Evolutionary conservation across 2,888 invertebrate genomes (phyloP), one percentile per base, ranked within the genome.

Genomic region (Drosophila heteroneura): DNA sequence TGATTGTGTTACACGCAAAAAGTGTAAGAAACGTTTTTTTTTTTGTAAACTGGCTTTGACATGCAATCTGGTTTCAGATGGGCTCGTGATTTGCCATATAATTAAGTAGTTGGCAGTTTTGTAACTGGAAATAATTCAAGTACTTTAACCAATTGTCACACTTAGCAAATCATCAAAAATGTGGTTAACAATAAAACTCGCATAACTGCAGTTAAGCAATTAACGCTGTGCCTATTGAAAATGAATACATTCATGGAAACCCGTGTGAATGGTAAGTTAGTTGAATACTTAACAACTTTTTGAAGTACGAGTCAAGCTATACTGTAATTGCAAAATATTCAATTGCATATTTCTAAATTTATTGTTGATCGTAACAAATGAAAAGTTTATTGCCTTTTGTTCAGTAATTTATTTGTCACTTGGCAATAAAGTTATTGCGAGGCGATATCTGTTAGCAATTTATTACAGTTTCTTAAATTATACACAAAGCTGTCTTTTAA

Each of bases 101-200:
- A 75, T 81, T 73, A 75, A 57, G 28, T n/a, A 60, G 52, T 54
- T 82, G 77, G 47, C 76, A 70, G 62, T 85, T 82, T 80, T 81
- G 72, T 70, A 75, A 85, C 63, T 67, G 30, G n/a, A 58, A 71
- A 68, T 73, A 61, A 65, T 70, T 74, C 54, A 69, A 82, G 74
- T 72, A 60, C 67, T 82, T 77, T 68, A 63, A 60, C 82, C 74
- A 82, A 84, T 89, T 76, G 82, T 84, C 74, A 37, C 37, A 57
- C 59, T 76, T 83, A 69, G 57, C 74, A 53, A 79, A 59, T 73
- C 47, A 66, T 26, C 52, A 44, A 32, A 33, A 65, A 47, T 37
- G 28, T 49, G 56, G 53, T 47, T 59, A 44, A 52, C 52, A 60
- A 64, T 12, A 37, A 66, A 66, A 60, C 39, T 74, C 37, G 60